Evolutionary conservation across 2,888 invertebrate species (phyloP).

Genomic region (Tetramorium bicarinatum): DNA sequence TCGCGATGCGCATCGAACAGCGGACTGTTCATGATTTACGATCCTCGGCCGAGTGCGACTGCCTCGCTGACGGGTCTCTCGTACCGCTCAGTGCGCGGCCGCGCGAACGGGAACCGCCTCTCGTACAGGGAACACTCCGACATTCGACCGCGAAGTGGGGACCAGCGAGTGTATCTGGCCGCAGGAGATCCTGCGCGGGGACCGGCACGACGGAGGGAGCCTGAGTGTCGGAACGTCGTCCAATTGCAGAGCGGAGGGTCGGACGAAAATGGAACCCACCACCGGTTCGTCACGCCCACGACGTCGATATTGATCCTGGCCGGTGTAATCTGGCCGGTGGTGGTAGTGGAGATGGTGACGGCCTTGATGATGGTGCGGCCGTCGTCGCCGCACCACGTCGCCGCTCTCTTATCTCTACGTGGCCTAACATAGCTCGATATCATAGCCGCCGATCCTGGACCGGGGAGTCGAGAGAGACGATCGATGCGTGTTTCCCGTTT

Average conservation of each 20-base stretch:
- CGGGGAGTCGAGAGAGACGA: slow-evolving; percentile 57
- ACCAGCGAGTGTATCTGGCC: slow-evolving; percentile 13
- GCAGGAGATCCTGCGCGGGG: slow-evolving; percentile 30
- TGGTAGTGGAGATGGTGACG: slow-evolving; percentile 82
- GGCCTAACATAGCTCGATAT: slow-evolving; percentile 75
- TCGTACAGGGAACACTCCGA: slow-evolving; percentile 20
- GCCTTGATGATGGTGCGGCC: slow-evolving; percentile 69
- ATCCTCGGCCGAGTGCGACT: slow-evolving; percentile 74
- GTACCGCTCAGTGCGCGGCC: slow-evolving; percentile 65
- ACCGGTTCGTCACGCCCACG: slow-evolving; percentile 73
- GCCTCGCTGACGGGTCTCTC: slow-evolving; percentile 68
- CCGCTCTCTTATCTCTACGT: slow-evolving; percentile 68
- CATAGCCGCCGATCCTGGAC: slow-evolving; percentile 74
- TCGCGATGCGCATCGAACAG: slow-evolving; percentile 80
- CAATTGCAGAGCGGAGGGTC: slow-evolving; percentile 66
- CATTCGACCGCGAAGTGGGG: slow-evolving; percentile 35
- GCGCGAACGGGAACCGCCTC: slow-evolving; percentile 68
- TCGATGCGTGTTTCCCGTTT: slow-evolving; percentile 60
- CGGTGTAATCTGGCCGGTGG: slow-evolving; percentile 79
- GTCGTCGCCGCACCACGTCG: slow-evolving; percentile 42
- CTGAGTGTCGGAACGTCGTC: slow-evolving; percentile 58
- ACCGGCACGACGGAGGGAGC: slow-evolving; percentile 45
- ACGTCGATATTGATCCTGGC: slow-evolving; percentile 85
- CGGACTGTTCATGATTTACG: slow-evolving; percentile 85
- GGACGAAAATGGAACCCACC: slow-evolving; percentile 73